Conservation (phyloP, 2,888 invertebrate genomes). For the Zootermopsis nevadensis region DNA sequence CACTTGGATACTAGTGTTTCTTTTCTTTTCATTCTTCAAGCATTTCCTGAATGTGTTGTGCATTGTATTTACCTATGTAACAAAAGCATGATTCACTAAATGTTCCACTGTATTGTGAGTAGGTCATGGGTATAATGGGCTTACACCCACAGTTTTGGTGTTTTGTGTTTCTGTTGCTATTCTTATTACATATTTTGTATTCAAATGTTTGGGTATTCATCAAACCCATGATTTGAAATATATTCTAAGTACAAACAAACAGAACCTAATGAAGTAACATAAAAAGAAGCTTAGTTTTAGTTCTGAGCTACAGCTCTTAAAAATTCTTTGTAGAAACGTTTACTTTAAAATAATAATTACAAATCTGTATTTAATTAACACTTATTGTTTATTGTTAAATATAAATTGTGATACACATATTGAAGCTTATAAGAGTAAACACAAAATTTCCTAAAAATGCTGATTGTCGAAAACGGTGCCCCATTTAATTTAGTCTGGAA, state of each 20-base stretch:
- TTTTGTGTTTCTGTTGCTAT: background rate
- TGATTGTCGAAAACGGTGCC: background rate
- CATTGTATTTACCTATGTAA: conserved; percentile 1
- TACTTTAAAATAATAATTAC: background rate
- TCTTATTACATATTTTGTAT: background rate
- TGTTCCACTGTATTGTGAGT: background rate
- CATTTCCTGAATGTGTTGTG: conserved; percentile 5
- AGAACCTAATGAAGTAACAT: too few relatives aligned
- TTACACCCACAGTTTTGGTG: background rate
- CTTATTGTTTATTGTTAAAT: background rate
- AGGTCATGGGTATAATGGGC: background rate
- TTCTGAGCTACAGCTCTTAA: too few relatives aligned
- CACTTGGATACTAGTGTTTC: conserved; percentile 3
- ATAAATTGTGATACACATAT: background rate
- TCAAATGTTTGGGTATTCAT: background rate
- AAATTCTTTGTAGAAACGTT: background rate
- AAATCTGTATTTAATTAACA: too few relatives aligned
- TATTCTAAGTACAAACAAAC: background rate
- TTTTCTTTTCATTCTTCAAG: background rate
- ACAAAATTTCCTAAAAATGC: background rate
- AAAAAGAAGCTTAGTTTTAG: too few relatives aligned
- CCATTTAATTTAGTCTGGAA: background rate
- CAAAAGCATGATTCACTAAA: background rate
- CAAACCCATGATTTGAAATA: background rate
- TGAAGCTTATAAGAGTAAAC: background rate